Evolutionary conservation across 2,888 invertebrate genomes (phyloP).

Genomic region (Plusia festucae): DNA sequence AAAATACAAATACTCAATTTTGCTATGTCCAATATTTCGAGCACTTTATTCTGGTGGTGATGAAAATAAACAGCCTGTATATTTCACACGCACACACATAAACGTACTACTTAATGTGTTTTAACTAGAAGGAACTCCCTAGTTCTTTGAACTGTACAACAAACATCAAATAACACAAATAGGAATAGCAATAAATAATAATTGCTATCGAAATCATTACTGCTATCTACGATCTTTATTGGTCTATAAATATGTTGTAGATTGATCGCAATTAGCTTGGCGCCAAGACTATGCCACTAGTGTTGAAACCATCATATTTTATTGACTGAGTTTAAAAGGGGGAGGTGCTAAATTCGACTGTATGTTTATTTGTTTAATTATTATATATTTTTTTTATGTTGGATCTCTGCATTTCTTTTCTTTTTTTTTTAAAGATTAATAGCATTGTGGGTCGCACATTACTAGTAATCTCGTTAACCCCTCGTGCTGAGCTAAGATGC

Average conservation of each 20-base stretch:
- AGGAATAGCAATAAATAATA: slow-evolving; percentile 58
- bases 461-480: too few species aligned
- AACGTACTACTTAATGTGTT: not conserved
- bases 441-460: too few species aligned
- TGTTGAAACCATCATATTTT: not conserved
- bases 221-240: slow-evolving; percentile 58
- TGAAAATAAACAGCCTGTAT: too few species aligned
- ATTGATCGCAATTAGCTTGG: slow-evolving; percentile 59
- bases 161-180: slow-evolving; percentile 36
- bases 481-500: too few species aligned
- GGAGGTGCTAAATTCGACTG: too few species aligned
- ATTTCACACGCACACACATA: not conserved
- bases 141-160: slow-evolving; percentile 38
- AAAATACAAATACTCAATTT: too few species aligned
- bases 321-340: not conserved
- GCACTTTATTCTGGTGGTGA: too few species aligned
- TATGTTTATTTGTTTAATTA: too few species aligned
- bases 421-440: too few species aligned
- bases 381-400: too few species aligned
- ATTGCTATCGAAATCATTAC: slow-evolving; percentile 57
- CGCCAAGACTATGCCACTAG: slow-evolving; percentile 37
- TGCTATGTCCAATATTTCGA: too few species aligned
- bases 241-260: slow-evolving; percentile 50
- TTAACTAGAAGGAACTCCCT: not conserved
- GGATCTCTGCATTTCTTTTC: too few species aligned